phyloP scores from a whole-genome alignment of 2,888 invertebrate species.

The Ectemnius lituratus region DNA sequence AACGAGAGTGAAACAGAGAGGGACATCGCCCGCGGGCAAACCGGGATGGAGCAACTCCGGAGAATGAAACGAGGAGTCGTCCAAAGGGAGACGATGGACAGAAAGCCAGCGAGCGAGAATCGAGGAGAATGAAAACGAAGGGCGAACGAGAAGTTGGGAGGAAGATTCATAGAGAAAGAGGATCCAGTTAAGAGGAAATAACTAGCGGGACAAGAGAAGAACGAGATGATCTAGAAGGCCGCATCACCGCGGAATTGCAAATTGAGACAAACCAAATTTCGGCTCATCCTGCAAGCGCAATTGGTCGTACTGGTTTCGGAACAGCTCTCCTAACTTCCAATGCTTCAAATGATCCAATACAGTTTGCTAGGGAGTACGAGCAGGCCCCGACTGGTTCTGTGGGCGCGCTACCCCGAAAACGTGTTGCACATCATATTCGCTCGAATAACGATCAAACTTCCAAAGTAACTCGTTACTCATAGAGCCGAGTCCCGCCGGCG shows the following conservation, averaged over 20 bases:
- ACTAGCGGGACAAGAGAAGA: background rate
- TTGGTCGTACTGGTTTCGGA: slow-evolving; percentile 28
- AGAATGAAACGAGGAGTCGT: slow-evolving; percentile 9
- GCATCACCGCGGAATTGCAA: slow-evolving; percentile 12
- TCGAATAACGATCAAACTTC: slow-evolving; percentile 13
- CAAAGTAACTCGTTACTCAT: slow-evolving; percentile 7
- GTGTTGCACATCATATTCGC: slow-evolving; percentile 9
- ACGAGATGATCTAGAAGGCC: background rate
- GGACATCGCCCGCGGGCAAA: background rate
- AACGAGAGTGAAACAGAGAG: too few species aligned
- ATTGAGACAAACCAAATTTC: slow-evolving; percentile 26
- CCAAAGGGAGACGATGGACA: background rate
- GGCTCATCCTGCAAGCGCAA: slow-evolving; percentile 25
- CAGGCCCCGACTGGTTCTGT: background rate
- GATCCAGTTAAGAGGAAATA: background rate
- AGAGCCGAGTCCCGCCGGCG: background rate
- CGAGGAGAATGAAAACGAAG: background rate
- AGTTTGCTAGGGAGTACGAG: background rate
- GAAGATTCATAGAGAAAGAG: background rate
- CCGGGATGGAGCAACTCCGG: slow-evolving; percentile 16
- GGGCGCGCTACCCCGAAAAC: background rate
- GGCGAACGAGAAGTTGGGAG: background rate
- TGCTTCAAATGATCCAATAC: slow-evolving; percentile 11
- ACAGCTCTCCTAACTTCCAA: slow-evolving; percentile 10
- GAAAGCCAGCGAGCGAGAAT: background rate